Base-by-base conservation (phyloP, 1,140 invertebrate genomes). In the Ephestia elutella region DNA sequence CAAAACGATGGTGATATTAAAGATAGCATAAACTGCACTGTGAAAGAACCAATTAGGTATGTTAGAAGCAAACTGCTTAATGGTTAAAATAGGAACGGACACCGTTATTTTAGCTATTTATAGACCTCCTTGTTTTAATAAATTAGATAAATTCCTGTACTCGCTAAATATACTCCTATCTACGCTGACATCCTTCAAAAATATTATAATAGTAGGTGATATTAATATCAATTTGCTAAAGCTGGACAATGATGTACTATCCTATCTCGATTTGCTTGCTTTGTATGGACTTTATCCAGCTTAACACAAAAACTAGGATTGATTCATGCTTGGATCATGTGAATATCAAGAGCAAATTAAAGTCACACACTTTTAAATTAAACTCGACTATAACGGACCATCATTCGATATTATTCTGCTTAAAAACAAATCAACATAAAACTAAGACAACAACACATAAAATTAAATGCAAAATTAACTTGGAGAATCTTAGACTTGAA, bases 281-380 rank as follows among this genome's bases (percentile, higher is more conserved):
- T 59, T 25, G 17, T 54, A 63, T 51, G 62, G 62, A 3, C 50
- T 63, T 11, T n/a, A 53, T 0, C 57, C 62, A 28, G 62, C 62
- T n/a, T 48, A 30, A 9, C 11, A 21, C 11, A 2, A 21, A 48
- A 2, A 63, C 62, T 11, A 58, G 48, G 38, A 13, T 5, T 10
- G 15, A 53, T n/a, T 49, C 30, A 11, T 63, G 62, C 25, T 11
- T 63, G 9, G 62, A 63, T 28, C 57, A 63, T 21, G 48, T 63
- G 0, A 63, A 28, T 28, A 3, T 28, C 3, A 63, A 63, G 38
- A 54, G 56, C 0, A 54, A 58, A 54, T 38, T 50, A 11, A 11
- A 35, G 0, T 18, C 56, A 18, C 2, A 25, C 8, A 49, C 56
- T 5, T 49, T 63, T 20, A 18, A 50, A 21, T 17, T 57, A 21